These are phyloP conservation scores for Ormyrus pomaceus DNA, from an alignment of 2,888 invertebrate species.

Conservation along the genomic window DNA sequence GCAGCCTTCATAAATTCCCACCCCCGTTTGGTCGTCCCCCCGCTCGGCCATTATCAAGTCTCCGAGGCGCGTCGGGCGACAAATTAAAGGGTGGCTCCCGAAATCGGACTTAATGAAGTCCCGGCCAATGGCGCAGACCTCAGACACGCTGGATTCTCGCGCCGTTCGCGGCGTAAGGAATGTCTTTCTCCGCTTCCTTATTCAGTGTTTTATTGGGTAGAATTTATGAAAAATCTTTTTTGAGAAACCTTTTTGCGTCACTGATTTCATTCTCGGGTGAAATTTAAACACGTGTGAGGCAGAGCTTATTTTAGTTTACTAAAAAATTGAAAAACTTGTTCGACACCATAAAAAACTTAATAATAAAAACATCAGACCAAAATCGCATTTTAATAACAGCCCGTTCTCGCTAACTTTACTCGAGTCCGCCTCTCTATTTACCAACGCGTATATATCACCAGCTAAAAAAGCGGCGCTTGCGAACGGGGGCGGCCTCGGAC, in stretches of 20 bases:
- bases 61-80: slow-evolving; percentile 30
- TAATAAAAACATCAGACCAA: too few relatives aligned
- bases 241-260: too few relatives aligned
- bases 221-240: too few relatives aligned
- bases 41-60: slow-evolving; percentile 50
- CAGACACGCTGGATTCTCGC: neutral
- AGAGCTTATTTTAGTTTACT: too few relatives aligned
- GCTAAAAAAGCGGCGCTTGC: neutral
- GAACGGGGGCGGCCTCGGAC: neutral
- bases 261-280: too few relatives aligned
- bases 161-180: slow-evolving; percentile 4
- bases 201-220: too few relatives aligned
- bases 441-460: neutral
- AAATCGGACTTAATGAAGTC: slow-evolving; percentile 55
- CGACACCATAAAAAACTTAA: too few relatives aligned
- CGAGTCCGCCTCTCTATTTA: too few relatives aligned
- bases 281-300: too few relatives aligned
- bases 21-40: slow-evolving; percentile 5
- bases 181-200: too few relatives aligned
- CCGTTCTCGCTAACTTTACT: too few relatives aligned
- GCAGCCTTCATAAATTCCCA: slow-evolving; percentile 51
- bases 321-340: too few relatives aligned
- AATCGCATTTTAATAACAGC: neutral
- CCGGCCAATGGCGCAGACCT: slow-evolving; percentile 25
- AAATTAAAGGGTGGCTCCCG: slow-evolving; percentile 50